Percentiles rank a stretch among this genome's conserved stretches.
Evolutionary conservation across 1,140 invertebrate genomes (phyloP).

Genomic region (Drosophila quadrilineata): DNA sequence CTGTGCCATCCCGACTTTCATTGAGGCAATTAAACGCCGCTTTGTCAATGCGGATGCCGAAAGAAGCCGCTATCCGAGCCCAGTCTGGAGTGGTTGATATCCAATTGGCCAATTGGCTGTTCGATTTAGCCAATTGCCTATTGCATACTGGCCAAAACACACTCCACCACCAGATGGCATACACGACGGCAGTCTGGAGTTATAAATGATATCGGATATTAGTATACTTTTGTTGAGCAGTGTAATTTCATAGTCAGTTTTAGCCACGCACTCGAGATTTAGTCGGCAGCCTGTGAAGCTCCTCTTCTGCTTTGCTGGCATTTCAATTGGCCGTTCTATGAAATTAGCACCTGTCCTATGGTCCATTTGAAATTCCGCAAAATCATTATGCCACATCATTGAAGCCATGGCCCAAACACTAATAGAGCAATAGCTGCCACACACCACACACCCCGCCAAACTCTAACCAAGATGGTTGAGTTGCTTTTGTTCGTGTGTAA

Average conservation of each 20-base stretch:
- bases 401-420: slow-evolving; percentile 57
- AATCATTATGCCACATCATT: slow-evolving; percentile 72
- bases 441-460: slow-evolving; percentile 3
- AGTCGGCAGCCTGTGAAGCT: slow-evolving; percentile 63
- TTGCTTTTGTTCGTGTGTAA: slow-evolving; percentile 68
- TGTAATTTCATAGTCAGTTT: slow-evolving; percentile 72
- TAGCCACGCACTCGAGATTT: slow-evolving; percentile 57
- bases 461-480: no score
- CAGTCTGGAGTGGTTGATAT: slow-evolving; percentile 25
- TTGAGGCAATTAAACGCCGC: slow-evolving; percentile 61
- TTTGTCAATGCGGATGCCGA: slow-evolving; percentile 71
- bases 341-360: slow-evolving; percentile 78
- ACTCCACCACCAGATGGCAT: slow-evolving; percentile 9
- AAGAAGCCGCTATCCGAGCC: slow-evolving; percentile 49
- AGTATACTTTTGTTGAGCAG: slow-evolving; percentile 29
- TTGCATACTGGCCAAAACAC: no score
- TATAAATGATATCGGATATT: no score
- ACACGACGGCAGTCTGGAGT: no score
- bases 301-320: slow-evolving; percentile 42
- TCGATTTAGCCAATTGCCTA: slow-evolving; percentile 44
- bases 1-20: slow-evolving; percentile 17
- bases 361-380: slow-evolving; percentile 76
- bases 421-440: slow-evolving; percentile 75
- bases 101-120: slow-evolving; percentile 67
- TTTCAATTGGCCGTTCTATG: slow-evolving; percentile 79